These are phyloP conservation scores for Microplitis demolitor DNA, from an alignment of 1,140 invertebrate genomes.

Conservation along the genomic window DNA sequence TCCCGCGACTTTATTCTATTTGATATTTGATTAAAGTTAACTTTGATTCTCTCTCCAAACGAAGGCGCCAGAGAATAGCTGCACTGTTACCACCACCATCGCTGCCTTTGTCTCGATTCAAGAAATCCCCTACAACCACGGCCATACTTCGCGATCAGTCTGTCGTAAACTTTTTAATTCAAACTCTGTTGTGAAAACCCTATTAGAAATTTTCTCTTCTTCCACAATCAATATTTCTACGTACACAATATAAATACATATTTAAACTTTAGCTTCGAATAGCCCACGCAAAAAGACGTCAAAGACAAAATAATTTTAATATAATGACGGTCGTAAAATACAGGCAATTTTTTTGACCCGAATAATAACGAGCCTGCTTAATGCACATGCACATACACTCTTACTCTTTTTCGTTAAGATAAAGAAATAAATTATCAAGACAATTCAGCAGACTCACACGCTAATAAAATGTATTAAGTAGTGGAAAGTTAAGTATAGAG, in stretches of 20 bases:
- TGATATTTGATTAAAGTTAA: conserved; percentile 53
- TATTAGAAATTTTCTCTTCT: neutral
- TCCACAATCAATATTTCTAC: too few species aligned
- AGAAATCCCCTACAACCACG: too few species aligned
- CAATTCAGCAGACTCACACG: conserved; percentile 25
- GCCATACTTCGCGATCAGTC: too few species aligned
- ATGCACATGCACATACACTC: too few species aligned
- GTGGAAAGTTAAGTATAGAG: neutral
- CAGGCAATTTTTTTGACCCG: too few species aligned
- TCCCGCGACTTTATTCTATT: conserved; percentile 38
- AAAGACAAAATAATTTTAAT: neutral
- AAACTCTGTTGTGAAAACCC: conserved; percentile 28
- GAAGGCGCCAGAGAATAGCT: neutral
- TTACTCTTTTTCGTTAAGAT: neutral
- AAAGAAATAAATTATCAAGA: conserved; percentile 7
- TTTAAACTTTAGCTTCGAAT: too few species aligned
- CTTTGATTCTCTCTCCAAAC: conserved; percentile 34
- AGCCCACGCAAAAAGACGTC: neutral
- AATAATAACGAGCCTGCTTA: too few species aligned
- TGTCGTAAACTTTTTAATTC: conserved; percentile 33
- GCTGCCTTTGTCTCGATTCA: conserved; percentile 18
- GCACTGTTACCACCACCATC: neutral
- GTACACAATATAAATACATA: too few species aligned
- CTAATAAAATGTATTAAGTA: conserved; percentile 7
- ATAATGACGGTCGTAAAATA: conserved; percentile 3